Conservation (phyloP, 2,113 vertebrate species). For the Phoenicopterus ruber region DNA sequence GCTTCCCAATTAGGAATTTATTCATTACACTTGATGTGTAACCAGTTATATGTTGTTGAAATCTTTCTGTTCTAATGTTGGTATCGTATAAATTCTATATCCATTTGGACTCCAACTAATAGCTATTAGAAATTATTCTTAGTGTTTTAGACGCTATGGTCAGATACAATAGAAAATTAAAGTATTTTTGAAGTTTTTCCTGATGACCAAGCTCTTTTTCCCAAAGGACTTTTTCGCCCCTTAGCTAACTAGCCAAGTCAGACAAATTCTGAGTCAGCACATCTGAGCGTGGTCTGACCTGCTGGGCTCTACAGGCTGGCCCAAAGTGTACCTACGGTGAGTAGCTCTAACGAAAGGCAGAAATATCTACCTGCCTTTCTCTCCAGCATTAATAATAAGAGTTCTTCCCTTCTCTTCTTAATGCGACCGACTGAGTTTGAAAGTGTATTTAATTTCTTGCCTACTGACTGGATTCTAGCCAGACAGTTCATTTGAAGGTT, state of each 20-base stretch:
- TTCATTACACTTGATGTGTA: neutral
- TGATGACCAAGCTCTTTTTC: neutral
- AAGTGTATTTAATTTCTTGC: neutral
- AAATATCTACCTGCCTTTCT: neutral
- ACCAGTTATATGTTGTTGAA: neutral
- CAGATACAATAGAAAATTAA: neutral
- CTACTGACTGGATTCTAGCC: neutral
- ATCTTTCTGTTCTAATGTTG: neutral
- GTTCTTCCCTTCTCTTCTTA: neutral
- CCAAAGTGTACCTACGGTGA: neutral
- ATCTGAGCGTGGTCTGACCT: neutral
- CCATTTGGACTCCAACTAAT: neutral
- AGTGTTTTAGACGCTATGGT: neutral
- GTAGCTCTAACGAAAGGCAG: neutral
- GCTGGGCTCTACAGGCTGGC: neutral
- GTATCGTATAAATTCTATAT: neutral
- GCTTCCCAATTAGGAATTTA: neutral
- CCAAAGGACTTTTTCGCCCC: neutral
- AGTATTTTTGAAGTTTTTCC: neutral
- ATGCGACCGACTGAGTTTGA: neutral
- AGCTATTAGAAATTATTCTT: neutral
- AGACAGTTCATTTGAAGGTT: neutral
- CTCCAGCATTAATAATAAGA: neutral
- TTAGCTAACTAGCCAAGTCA: neutral
- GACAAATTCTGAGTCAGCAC: neutral